Percentiles rank a stretch among this genome's conserved stretches.
Evolutionary conservation across 2,888 invertebrate species (phyloP).

Genomic region (Agapostemon virescens): DNA sequence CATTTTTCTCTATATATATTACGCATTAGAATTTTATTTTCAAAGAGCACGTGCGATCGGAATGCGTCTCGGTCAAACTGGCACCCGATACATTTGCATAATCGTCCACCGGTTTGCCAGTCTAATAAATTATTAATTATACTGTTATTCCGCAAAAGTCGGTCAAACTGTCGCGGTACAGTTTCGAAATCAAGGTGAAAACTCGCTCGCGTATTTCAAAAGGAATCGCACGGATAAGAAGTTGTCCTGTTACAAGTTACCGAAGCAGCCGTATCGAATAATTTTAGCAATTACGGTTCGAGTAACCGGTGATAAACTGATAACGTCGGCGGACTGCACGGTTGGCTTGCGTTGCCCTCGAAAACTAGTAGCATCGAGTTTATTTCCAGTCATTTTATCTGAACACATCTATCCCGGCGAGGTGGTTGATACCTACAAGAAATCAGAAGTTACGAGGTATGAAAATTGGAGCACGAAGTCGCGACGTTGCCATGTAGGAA

Average conservation of each 20-base stretch:
- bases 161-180: slow-evolving; percentile 5
- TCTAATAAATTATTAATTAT: background rate
- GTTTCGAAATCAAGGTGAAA: slow-evolving; percentile 14
- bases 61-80: background rate
- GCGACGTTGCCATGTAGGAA: background rate
- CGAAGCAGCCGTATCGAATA: slow-evolving; percentile 36
- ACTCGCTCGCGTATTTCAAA: slow-evolving; percentile 1
- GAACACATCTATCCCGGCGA: background rate
- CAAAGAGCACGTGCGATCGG: background rate
- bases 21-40: background rate
- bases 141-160: slow-evolving; percentile 7
- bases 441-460: background rate
- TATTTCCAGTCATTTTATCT: slow-evolving; percentile 9
- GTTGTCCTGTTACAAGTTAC: slow-evolving; percentile 14
- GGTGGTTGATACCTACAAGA: background rate
- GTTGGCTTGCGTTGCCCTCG: slow-evolving; percentile 19
- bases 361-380: slow-evolving; percentile 24
- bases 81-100: background rate
- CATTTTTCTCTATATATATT: no score
- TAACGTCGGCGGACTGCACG: slow-evolving; percentile 22
- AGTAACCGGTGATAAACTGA: slow-evolving; percentile 17
- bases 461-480: slow-evolving; percentile 11
- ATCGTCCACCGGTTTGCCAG: background rate
- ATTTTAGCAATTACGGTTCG: slow-evolving; percentile 24
- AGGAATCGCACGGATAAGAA: slow-evolving; percentile 30